A percentile compares a stretch with the other conserved stretches of the same genome.
These are phyloP conservation scores for Phylloscopus collybita DNA, from an alignment of 2,797 vertebrate genomes.

Conservation along the genomic window DNA sequence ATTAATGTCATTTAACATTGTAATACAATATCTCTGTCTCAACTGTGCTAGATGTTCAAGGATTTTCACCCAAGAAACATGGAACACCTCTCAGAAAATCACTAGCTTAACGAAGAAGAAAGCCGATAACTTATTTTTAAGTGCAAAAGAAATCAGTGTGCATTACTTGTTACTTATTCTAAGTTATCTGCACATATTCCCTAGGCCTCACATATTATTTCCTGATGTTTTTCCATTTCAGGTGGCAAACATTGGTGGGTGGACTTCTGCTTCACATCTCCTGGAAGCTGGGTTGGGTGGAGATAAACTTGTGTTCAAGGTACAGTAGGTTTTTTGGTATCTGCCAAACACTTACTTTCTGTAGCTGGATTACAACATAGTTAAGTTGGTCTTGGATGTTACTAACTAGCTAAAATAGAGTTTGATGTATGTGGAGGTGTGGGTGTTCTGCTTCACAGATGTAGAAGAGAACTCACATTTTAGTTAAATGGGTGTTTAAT, in stretches of 20 bases:
- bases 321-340: slow-evolving; percentile 53
- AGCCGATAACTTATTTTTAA: not conserved
- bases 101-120: not conserved
- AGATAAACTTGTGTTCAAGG: slow-evolving; percentile 88
- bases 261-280: slow-evolving; percentile 86
- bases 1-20: not conserved
- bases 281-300: slow-evolving; percentile 91
- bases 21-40: not conserved
- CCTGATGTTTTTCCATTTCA: slow-evolving; percentile 59
- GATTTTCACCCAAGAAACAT: not conserved
- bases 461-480: not conserved
- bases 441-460: not conserved
- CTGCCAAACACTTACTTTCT: not conserved
- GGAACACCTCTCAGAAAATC: not conserved
- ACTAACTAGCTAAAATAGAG: not conserved
- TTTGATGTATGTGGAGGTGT: no score
- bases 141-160: not conserved
- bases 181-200: not conserved
- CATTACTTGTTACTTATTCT: not conserved
- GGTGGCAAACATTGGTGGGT: slow-evolving; percentile 92
- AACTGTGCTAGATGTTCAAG: not conserved
- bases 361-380: not conserved
- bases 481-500: not conserved
- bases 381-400: not conserved
- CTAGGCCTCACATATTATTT: not conserved